phyloP scores from a whole-genome alignment of 1,140 invertebrate species.

The Apis florea region DNA sequence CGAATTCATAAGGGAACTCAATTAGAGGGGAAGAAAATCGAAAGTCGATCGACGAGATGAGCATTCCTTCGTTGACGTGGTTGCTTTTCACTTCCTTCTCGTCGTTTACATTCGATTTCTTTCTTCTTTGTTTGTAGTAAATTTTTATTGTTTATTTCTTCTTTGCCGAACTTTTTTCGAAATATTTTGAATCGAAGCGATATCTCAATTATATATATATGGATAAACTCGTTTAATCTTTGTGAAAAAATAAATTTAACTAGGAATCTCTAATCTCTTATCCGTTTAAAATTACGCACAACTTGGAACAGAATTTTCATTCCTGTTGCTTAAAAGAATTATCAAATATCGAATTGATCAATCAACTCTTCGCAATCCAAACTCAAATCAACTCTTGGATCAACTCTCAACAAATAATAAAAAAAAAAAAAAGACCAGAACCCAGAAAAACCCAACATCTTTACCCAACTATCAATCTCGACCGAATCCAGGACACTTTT shows the following conservation, averaged over 20 bases:
- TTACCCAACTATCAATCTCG: constrained; percentile 7
- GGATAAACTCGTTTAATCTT: too few species aligned
- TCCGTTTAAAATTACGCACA: too few species aligned
- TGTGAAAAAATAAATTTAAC: too few species aligned
- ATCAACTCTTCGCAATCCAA: not conserved
- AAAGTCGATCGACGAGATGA: constrained; percentile 8
- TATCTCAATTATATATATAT: too few species aligned
- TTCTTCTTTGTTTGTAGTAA: not conserved
- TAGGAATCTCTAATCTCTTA: too few species aligned
- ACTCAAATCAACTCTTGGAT: not conserved
- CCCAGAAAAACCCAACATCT: not conserved
- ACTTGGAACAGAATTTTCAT: too few species aligned
- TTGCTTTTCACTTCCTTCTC: not conserved
- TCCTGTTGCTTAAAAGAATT: too few species aligned
- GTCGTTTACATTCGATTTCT: not conserved
- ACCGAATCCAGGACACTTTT: not conserved
- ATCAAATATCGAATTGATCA: too few species aligned
- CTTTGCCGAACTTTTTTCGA: too few species aligned
- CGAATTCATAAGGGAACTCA: constrained; percentile 41
- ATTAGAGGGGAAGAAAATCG: constrained; percentile 22
- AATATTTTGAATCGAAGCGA: too few species aligned
- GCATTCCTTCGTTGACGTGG: not conserved
- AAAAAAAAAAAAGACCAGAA: not conserved
- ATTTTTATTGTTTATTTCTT: too few species aligned
- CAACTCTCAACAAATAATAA: not conserved